Conservation (phyloP, 2,113 vertebrate species). For the Nipponia nippon region DNA sequence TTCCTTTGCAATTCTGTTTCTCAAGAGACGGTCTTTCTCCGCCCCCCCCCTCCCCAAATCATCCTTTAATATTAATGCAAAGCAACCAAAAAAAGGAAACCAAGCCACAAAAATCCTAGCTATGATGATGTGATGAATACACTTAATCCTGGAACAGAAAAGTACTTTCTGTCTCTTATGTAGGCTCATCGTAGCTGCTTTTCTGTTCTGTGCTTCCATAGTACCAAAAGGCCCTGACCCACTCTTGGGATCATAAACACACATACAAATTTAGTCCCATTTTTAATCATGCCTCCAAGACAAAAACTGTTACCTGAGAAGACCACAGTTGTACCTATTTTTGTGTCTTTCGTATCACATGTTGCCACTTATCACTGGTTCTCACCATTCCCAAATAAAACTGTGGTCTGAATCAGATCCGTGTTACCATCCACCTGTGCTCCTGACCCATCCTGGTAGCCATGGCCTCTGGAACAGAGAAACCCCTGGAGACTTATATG, state of each 20-base stretch:
- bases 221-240: not conserved
- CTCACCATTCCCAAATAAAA: not conserved
- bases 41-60: not conserved
- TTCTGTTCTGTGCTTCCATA: not conserved
- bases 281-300: not conserved
- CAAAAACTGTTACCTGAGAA: not conserved
- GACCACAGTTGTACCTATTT: not conserved
- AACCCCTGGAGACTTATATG: not conserved
- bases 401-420: not conserved
- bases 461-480: not conserved
- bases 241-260: not conserved
- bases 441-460: not conserved
- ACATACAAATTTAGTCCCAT: not conserved
- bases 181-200: not conserved
- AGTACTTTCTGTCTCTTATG: conserved; percentile 18
- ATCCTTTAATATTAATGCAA: conserved; percentile 58
- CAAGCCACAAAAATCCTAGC: conserved; percentile 13
- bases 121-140: conserved; percentile 20
- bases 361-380: not conserved
- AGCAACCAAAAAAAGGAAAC: conserved; percentile 28
- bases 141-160: not conserved
- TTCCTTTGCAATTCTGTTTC: conserved; percentile 63
- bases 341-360: not conserved
- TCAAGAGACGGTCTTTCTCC: conserved; percentile 3
- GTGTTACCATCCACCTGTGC: not conserved